Conservation (phyloP, 2,888 invertebrate genomes). For the Eurytoma californica region DNA sequence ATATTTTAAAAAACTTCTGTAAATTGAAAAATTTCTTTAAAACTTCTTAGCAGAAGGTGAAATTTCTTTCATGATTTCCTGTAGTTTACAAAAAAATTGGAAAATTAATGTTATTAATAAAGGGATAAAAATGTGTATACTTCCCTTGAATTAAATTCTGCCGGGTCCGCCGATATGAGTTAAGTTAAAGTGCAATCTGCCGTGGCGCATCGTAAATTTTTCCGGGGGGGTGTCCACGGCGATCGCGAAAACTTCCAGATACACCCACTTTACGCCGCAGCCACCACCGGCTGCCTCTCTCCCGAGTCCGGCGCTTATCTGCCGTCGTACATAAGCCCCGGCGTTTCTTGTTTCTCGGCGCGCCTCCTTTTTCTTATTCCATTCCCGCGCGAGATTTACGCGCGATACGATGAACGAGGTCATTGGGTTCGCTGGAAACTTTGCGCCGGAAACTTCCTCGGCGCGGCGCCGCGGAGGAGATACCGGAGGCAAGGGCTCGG, state of each 20-base stretch:
- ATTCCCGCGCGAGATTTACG: slow-evolving; percentile 40
- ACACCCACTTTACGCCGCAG: slow-evolving; percentile 11
- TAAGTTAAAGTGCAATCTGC: slow-evolving; percentile 69
- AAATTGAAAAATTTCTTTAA: background rate
- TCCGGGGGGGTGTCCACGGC: slow-evolving; percentile 23
- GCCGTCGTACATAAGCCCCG: slow-evolving; percentile 6
- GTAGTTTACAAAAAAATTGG: too few relatives aligned
- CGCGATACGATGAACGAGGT: slow-evolving; percentile 53
- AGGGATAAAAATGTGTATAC: too few relatives aligned
- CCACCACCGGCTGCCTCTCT: background rate
- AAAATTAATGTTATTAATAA: too few relatives aligned
- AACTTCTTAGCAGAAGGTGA: too few relatives aligned
- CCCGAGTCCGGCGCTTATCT: slow-evolving; percentile 48
- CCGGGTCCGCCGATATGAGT: slow-evolving; percentile 57
- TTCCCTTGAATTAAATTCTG: too few relatives aligned
- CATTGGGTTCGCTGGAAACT: slow-evolving; percentile 53
- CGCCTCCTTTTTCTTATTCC: slow-evolving; percentile 40
- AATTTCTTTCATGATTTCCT: too few relatives aligned
- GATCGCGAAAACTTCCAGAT: slow-evolving; percentile 55
- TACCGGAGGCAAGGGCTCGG: slow-evolving; percentile 8
- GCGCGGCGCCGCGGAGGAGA: background rate
- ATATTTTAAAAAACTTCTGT: slow-evolving; percentile 1
- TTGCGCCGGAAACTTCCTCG: slow-evolving; percentile 38
- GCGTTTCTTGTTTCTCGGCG: slow-evolving; percentile 28
- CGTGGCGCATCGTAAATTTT: slow-evolving; percentile 61